A percentile compares a stretch with the other conserved stretches of the same genome.
These are phyloP conservation scores for Colostygia pectinataria DNA, from an alignment of 2,888 invertebrate species.

Conservation along the genomic window DNA sequence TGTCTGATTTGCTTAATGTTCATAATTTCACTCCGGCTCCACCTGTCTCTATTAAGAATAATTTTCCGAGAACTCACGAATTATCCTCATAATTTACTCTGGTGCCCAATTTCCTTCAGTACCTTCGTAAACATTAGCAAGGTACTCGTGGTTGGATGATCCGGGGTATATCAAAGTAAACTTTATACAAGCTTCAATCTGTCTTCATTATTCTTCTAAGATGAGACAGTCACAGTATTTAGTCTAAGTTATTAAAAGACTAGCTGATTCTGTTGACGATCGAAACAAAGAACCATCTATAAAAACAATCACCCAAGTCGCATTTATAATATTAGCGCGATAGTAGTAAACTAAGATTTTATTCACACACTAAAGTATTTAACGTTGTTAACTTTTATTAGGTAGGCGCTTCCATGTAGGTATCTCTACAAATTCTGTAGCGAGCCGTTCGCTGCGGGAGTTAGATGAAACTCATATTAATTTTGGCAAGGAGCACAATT, in stretches of 20 bases:
- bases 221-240: no score
- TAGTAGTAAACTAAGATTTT: no score
- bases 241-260: no score
- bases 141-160: not conserved
- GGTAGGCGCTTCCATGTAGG: no score
- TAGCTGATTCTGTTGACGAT: no score
- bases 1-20: slow-evolving; percentile 32
- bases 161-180: not conserved
- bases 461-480: slow-evolving; percentile 45
- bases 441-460: slow-evolving; percentile 6
- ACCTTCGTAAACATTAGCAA: not conserved
- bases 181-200: not conserved
- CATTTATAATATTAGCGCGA: no score
- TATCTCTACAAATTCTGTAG: not conserved
- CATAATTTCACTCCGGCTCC: slow-evolving; percentile 26
- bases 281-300: no score
- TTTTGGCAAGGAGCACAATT: slow-evolving; percentile 56
- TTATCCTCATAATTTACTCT: slow-evolving; percentile 19
- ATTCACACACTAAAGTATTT: no score
- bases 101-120: slow-evolving; percentile 12
- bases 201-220: no score
- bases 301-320: no score
- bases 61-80: slow-evolving; percentile 19
- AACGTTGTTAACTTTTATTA: slow-evolving; percentile 11
- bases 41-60: slow-evolving; percentile 31